Conservation (phyloP, 2,113 vertebrate genomes). For the Strix aluco region DNA sequence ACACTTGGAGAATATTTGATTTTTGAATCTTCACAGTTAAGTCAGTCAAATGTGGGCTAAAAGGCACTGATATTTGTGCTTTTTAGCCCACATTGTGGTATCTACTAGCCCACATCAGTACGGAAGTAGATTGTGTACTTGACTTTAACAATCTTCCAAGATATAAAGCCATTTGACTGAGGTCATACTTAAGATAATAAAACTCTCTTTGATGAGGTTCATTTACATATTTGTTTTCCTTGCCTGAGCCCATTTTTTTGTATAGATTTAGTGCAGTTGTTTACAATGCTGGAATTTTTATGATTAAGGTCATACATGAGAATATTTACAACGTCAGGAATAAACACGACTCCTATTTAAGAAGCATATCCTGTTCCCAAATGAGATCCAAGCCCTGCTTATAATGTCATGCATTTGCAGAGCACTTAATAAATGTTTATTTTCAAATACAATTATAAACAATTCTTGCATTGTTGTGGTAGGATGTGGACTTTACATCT, state of each 20-base stretch:
- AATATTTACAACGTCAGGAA: constrained; percentile 56
- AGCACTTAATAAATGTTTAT: constrained; percentile 66
- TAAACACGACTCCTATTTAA: constrained; percentile 59
- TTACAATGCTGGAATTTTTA: constrained; percentile 68
- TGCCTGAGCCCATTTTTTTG: constrained; percentile 44
- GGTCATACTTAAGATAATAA: constrained; percentile 58
- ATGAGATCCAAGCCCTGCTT: constrained; percentile 48
- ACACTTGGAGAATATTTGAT: not conserved
- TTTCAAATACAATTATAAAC: constrained; percentile 61
- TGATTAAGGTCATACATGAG: constrained; percentile 62
- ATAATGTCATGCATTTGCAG: constrained; percentile 47
- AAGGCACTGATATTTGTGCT: not conserved
- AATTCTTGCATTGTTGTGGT: not conserved
- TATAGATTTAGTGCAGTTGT: constrained; percentile 56
- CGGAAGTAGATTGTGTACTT: constrained; percentile 11
- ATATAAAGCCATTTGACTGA: constrained; percentile 58
- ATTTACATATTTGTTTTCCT: constrained; percentile 76
- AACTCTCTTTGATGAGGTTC: constrained; percentile 63
- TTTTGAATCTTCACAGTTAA: not conserved
- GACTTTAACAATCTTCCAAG: constrained; percentile 38
- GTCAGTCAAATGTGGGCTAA: not conserved
- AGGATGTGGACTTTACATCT: not conserved
- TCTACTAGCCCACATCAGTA: not conserved
- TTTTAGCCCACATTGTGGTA: too few species aligned
- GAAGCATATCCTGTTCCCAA: constrained; percentile 56